Percentiles rank a stretch among this genome's conserved stretches.
Conservation (phyloP, 2,797 vertebrate genomes). For the Alcedo atthis region DNA sequence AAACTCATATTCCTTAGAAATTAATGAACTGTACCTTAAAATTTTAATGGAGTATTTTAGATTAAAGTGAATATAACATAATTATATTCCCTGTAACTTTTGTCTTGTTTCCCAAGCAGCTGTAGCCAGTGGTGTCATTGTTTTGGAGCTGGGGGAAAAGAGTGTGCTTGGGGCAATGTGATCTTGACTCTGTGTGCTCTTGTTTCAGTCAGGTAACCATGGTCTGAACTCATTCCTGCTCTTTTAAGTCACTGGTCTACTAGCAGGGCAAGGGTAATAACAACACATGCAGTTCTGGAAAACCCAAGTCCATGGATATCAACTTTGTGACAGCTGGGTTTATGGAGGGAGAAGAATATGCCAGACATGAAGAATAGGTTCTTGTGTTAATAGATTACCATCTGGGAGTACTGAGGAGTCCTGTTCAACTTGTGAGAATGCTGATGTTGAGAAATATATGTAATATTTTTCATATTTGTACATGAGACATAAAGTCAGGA, state of each 20-base stretch:
- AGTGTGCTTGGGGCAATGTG: accelerated
- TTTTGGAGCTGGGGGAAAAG: background rate
- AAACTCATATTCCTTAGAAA: background rate
- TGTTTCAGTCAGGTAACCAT: background rate
- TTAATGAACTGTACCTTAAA: background rate
- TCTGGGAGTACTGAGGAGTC: background rate
- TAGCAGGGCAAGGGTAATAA: background rate
- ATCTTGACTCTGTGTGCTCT: background rate
- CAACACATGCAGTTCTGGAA: background rate
- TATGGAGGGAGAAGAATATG: background rate
- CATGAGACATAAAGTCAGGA: background rate
- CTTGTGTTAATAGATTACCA: background rate
- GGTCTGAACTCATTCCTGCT: background rate
- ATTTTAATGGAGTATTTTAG: background rate
- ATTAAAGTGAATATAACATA: background rate
- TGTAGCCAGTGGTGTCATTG: background rate
- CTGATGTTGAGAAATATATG: background rate
- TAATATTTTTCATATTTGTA: background rate
- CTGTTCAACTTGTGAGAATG: background rate
- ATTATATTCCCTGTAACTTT: background rate
- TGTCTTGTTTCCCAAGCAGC: background rate
- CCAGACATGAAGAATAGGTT: background rate
- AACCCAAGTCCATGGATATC: background rate
- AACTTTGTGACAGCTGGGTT: background rate
- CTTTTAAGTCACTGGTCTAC: background rate